Evolutionary conservation across 2,888 invertebrate genomes (phyloP).

Genomic region (Tortrix viridana): DNA sequence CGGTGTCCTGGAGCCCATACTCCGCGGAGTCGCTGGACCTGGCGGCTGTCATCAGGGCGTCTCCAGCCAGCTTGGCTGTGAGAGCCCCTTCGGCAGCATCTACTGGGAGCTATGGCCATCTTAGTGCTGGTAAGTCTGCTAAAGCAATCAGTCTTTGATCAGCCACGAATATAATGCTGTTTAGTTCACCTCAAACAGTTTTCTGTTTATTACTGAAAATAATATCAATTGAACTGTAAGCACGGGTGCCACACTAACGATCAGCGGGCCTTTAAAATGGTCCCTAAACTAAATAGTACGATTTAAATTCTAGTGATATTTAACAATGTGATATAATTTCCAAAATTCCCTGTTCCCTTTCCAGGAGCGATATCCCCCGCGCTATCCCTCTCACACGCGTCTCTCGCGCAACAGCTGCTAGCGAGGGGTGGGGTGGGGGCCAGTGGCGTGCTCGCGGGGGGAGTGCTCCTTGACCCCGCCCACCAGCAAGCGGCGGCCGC

Average conservation of each 20-base stretch:
- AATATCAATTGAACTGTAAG: too few relatives aligned
- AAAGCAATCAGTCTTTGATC: too few relatives aligned
- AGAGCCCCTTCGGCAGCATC: conserved; percentile 91
- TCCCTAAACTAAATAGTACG: too few relatives aligned
- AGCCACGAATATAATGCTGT: too few relatives aligned
- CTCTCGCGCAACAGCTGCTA: conserved; percentile 74
- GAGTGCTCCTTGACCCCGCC: conserved; percentile 75
- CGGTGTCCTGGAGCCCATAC: conserved; percentile 96
- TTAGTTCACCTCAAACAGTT: too few relatives aligned
- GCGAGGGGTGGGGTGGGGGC: conserved; percentile 75
- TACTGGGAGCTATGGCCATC: conserved; percentile 98
- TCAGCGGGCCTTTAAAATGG: too few relatives aligned
- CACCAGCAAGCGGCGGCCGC: conserved; percentile 80
- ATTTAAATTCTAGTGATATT: too few relatives aligned
- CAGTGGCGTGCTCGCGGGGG: conserved; percentile 71
- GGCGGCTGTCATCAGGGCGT: conserved; percentile 97
- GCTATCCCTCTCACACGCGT: conserved; percentile 85
- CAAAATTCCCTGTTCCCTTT: too few relatives aligned
- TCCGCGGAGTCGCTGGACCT: conserved; percentile 96
- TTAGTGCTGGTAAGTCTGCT: conserved; percentile 92
- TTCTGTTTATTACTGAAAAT: too few relatives aligned
- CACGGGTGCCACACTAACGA: too few relatives aligned
- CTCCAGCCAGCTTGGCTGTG: conserved; percentile 96
- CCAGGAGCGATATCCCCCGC: conserved; percentile 93
- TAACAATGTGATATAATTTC: too few relatives aligned